phyloP scores from a whole-genome alignment of 1,140 invertebrate species.

The Ceratoteleas bidentatus region DNA sequence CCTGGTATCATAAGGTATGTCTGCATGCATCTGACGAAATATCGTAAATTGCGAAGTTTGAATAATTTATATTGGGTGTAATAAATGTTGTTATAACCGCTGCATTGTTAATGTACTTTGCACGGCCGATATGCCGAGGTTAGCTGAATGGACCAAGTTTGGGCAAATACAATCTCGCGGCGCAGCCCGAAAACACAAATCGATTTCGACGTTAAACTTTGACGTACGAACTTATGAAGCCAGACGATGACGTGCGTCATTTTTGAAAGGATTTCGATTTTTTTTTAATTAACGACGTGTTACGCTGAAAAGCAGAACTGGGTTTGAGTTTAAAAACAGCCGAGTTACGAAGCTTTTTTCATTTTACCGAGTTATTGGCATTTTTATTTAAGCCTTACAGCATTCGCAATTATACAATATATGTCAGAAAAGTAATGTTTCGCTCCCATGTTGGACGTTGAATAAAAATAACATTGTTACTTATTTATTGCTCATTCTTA shows the following conservation, averaged over 20 bases:
- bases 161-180: slow-evolving; percentile 46
- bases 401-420: neutral
- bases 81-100: slow-evolving; percentile 37
- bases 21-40: slow-evolving; percentile 24
- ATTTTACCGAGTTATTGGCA: slow-evolving; percentile 18
- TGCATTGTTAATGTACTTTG: slow-evolving; percentile 42
- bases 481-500: too few relatives aligned
- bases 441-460: too few relatives aligned
- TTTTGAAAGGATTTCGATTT: slow-evolving; percentile 40
- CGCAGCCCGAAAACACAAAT: slow-evolving; percentile 42
- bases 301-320: slow-evolving; percentile 21
- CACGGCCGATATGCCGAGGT: slow-evolving; percentile 5
- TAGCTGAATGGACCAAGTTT: slow-evolving; percentile 34
- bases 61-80: slow-evolving; percentile 44
- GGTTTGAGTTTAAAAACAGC: slow-evolving; percentile 25
- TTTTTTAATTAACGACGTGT: slow-evolving; percentile 41
- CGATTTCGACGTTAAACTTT: slow-evolving; percentile 51
- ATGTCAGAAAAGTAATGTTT: too few relatives aligned
- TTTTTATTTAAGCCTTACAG: slow-evolving; percentile 10
- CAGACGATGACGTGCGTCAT: slow-evolving; percentile 38
- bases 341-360: slow-evolving; percentile 13
- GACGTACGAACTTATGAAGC: slow-evolving; percentile 38
- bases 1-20: slow-evolving; percentile 84
- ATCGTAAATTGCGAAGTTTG: slow-evolving; percentile 41
- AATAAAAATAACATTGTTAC: too few relatives aligned